These are phyloP conservation scores for Crypturellus tataupa DNA, from an alignment of 2,797 vertebrate species.

Conservation along the genomic window DNA sequence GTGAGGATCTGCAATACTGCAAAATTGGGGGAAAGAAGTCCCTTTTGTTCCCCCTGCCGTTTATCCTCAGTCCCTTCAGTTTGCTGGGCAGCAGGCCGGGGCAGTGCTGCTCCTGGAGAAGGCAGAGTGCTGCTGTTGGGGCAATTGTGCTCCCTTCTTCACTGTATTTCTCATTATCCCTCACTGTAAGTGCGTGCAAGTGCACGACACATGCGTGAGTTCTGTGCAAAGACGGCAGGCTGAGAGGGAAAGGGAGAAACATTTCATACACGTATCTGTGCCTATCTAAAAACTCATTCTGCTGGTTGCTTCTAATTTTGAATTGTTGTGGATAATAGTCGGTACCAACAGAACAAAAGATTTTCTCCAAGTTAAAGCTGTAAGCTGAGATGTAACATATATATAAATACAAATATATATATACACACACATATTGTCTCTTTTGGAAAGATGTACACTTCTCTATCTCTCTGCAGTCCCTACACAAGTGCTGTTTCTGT, in stretches of 20 bases:
- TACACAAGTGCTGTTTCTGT: background rate
- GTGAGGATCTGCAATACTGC: background rate
- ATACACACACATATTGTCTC: background rate
- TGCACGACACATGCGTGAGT: background rate
- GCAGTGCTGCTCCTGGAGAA: background rate
- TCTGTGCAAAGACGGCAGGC: background rate
- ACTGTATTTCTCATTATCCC: background rate
- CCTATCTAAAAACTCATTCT: accelerated
- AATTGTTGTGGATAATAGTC: background rate
- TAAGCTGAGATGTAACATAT: background rate
- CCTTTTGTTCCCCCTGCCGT: accelerated
- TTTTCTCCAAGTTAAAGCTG: background rate
- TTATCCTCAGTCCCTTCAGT: accelerated
- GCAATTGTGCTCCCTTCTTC: background rate
- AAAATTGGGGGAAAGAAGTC: background rate
- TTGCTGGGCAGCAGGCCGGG: background rate
- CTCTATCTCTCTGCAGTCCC: background rate
- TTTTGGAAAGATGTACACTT: background rate
- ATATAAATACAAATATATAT: background rate
- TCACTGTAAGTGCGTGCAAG: background rate
- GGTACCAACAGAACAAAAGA: background rate
- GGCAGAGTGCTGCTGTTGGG: background rate
- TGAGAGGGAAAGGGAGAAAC: background rate
- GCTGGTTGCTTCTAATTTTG: accelerated
- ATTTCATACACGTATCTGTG: background rate